These are phyloP conservation scores for Formicarius rufipectus DNA, from an alignment of 2,113 vertebrate genomes.

Conservation along the genomic window DNA sequence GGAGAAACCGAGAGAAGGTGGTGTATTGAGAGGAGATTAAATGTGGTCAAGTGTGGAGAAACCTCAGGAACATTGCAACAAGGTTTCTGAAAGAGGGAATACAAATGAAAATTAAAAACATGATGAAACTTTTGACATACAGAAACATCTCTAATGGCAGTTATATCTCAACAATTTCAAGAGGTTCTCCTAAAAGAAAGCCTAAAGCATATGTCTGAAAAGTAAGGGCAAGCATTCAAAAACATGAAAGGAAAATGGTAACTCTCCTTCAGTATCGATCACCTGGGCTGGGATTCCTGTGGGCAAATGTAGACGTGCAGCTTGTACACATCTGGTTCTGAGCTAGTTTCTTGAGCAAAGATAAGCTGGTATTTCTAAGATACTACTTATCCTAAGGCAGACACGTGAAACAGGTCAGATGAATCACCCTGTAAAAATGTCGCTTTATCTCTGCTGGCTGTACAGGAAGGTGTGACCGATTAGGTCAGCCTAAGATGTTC, in stretches of 20 bases:
- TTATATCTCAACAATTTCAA: neutral
- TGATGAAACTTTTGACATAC: neutral
- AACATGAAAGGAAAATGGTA: neutral
- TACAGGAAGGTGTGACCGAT: rapidly evolving
- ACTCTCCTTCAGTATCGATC: neutral
- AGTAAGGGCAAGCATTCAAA: neutral
- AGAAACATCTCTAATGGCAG: neutral
- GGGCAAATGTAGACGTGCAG: neutral
- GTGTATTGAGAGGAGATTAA: neutral
- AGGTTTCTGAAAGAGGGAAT: neutral
- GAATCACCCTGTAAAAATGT: neutral
- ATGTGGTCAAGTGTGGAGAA: neutral
- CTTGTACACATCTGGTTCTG: neutral
- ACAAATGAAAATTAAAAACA: neutral
- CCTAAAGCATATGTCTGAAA: neutral
- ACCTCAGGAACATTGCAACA: neutral
- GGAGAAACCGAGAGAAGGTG: neutral
- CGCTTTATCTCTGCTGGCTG: neutral
- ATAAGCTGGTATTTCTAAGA: neutral
- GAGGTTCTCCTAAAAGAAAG: neutral
- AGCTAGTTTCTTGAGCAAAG: neutral
- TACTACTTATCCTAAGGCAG: neutral
- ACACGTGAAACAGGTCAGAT: neutral
- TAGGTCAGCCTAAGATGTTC: neutral
- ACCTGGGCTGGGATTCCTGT: neutral